Percentiles rank a stretch among this genome's conserved stretches.
phyloP scores from a whole-genome alignment of 2,797 vertebrate genomes.

The Gouania willdenowi region DNA sequence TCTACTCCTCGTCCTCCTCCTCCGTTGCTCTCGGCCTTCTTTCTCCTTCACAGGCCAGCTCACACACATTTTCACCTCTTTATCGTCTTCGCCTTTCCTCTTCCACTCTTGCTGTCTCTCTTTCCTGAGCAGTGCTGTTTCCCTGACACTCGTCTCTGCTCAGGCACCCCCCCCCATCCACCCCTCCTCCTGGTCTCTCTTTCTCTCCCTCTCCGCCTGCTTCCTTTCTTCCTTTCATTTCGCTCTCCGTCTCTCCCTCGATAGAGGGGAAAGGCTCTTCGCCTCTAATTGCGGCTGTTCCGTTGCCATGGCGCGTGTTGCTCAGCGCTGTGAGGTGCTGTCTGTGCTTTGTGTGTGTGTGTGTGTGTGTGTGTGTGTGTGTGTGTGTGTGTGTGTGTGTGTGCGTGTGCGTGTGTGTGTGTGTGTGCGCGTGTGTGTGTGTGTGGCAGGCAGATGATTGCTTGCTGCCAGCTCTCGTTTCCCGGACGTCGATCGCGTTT shows the following conservation, averaged over 20 bases:
- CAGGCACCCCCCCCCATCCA: background rate
- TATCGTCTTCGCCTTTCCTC: conserved; percentile 51
- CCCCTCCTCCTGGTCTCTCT: conserved; percentile 15
- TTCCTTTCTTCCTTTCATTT: conserved; percentile 66
- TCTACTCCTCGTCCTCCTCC: conserved; percentile 3
- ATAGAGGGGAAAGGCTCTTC: conserved; percentile 74
- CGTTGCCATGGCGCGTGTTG: conserved; percentile 76
- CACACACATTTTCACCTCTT: conserved; percentile 64
- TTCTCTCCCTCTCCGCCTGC: conserved; percentile 39
- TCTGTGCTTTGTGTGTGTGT: conserved; percentile 32
- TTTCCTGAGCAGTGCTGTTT: conserved; percentile 49
- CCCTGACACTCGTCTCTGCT: conserved; percentile 46
- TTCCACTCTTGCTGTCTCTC: conserved; percentile 30
- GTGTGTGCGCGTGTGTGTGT: conserved; percentile 3
- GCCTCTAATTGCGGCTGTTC: conserved; percentile 77
- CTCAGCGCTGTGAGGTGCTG: conserved; percentile 61
- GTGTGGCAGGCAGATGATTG: conserved; percentile 69
- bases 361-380: conserved; percentile 32
- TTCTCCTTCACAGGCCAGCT: conserved; percentile 53
- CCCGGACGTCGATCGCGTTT: conserved; percentile 74
- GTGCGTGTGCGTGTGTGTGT: conserved; percentile 16
- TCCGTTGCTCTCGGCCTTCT: conserved; percentile 39
- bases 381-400: conserved; percentile 28
- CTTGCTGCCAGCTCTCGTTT: conserved; percentile 76
- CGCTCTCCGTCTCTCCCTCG: conserved; percentile 66